phyloP scores from a whole-genome alignment of 2,113 vertebrate species.

The Oreochromis niloticus region DNA sequence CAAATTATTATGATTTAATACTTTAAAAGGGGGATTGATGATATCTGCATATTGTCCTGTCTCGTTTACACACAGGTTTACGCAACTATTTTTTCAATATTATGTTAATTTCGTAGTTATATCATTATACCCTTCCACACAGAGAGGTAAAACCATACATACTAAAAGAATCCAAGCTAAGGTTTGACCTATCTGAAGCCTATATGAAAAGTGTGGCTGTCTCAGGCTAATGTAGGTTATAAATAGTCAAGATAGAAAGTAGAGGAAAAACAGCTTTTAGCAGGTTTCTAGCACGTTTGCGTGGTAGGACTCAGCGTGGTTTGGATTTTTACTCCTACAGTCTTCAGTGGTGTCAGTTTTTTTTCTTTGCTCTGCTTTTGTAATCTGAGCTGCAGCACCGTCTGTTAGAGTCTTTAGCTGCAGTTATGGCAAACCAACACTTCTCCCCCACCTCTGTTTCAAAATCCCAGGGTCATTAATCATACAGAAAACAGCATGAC shows the following conservation, averaged over 20 bases:
- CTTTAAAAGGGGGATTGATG: not conserved
- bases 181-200: not conserved
- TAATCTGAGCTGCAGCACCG: not conserved
- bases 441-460: not conserved
- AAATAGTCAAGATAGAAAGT: not conserved
- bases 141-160: not conserved
- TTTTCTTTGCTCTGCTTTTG: not conserved
- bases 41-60: not conserved
- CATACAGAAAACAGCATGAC: not conserved
- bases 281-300: not conserved
- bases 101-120: fast-evolving
- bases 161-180: not conserved
- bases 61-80: not conserved
- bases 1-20: not conserved
- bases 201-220: not conserved
- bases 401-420: not conserved
- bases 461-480: not conserved
- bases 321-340: not conserved
- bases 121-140: not conserved
- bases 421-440: not conserved
- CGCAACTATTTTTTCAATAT: not conserved
- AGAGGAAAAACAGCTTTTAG: not conserved
- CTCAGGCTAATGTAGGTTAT: not conserved
- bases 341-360: not conserved
- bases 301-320: not conserved